phyloP scores from a whole-genome alignment of 2,888 invertebrate species.

The Spicauda simplicius region DNA sequence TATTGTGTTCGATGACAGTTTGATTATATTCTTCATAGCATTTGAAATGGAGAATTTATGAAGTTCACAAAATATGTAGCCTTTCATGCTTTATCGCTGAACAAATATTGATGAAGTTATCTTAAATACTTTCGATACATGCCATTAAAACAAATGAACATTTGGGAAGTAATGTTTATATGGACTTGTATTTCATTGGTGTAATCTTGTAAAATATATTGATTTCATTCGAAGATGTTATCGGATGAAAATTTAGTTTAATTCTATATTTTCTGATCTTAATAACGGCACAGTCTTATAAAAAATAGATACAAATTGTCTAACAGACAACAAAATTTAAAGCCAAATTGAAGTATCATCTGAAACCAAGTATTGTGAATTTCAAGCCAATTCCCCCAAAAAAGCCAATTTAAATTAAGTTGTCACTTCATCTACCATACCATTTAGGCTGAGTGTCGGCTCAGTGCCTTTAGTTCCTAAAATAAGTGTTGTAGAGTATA shows the following conservation, averaged over 20 bases:
- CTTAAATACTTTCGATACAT: neutral
- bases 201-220: neutral
- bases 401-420: neutral
- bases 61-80: neutral
- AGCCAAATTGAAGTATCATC: too few relatives aligned
- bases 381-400: too few relatives aligned
- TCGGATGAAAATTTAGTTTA: too few relatives aligned
- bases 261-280: too few relatives aligned
- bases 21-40: neutral
- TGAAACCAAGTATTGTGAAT: too few relatives aligned
- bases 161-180: neutral
- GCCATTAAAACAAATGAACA: neutral
- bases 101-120: neutral
- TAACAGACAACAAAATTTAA: too few relatives aligned
- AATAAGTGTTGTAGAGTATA: conserved; percentile 41
- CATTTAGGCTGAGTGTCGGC: neutral
- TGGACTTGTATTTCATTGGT: neutral
- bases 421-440: neutral
- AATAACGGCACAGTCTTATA: too few relatives aligned
- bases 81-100: neutral
- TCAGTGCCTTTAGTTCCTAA: neutral
- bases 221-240: too few relatives aligned
- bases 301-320: too few relatives aligned
- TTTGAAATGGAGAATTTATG: neutral
- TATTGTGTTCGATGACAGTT: conserved; percentile 1